phyloP scores from a whole-genome alignment of 2,113 vertebrate genomes.

The Chlorocebus sabaeus region DNA sequence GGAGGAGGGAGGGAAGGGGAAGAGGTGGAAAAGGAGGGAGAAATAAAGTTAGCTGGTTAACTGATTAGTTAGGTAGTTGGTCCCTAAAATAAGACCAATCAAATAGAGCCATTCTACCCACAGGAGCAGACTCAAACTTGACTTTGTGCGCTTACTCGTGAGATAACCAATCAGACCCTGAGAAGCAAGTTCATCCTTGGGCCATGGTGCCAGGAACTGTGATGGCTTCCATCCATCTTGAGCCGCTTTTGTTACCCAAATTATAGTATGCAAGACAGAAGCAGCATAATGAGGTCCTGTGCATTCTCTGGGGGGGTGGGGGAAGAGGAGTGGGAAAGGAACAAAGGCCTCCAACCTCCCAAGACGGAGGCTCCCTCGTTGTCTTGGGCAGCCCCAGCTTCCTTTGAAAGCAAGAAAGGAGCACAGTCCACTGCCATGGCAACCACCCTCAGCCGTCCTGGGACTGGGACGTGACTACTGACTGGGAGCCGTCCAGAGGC shows the following conservation, averaged over 20 bases:
- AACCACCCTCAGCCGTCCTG: not conserved
- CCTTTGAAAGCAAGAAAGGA: not conserved
- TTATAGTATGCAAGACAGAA: constrained; percentile 24
- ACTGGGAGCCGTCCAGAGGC: not conserved
- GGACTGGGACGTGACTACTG: not conserved
- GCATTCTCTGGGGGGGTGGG: not conserved
- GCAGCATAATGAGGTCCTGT: not conserved
- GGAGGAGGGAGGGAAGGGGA: too few species aligned
- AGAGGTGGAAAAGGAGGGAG: not conserved
- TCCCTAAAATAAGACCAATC: not conserved
- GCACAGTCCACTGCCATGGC: not conserved
- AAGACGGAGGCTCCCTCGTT: not conserved
- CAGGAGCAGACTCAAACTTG: not conserved
- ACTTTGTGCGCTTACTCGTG: not conserved
- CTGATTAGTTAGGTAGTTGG: not conserved
- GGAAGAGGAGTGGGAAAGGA: too few species aligned
- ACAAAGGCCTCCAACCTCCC: not conserved
- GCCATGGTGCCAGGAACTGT: not conserved
- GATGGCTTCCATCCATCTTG: not conserved
- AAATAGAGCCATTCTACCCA: not conserved
- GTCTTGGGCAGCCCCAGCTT: not conserved
- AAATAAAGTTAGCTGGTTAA: not conserved
- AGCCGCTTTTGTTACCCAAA: constrained; percentile 39
- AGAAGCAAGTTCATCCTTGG: constrained; percentile 1
- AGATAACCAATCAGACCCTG: not conserved